Base-by-base conservation (phyloP, 1,140 invertebrate species). In the Sitophilus oryzae region DNA sequence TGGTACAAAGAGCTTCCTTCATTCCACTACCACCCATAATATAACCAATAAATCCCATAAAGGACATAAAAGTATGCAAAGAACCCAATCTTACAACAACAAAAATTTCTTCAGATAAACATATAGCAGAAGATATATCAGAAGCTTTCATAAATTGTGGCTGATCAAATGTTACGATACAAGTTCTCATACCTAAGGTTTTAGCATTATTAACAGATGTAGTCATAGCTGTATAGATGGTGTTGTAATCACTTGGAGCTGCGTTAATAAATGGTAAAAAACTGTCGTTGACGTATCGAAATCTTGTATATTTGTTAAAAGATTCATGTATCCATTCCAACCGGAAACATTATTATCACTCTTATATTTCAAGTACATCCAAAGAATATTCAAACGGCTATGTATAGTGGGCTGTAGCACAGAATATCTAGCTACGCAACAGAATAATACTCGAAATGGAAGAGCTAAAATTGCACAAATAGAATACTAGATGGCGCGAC, bases 21-120 rank as follows among this genome's bases (percentile, higher is more conserved):
- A 66, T 43, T 9, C 60, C 55, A 54, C 59, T 62, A 42, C 51
- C 53, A 22, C 16, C 43, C 59, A 60, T 62, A 16, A 40, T 37
- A 40, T 40, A 52, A 15, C 59, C 45, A 41, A 63, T 56, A 10
- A 21, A 38, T 15, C 56, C 58, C 21, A 64, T 34, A 38, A 52
- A 63, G 4, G 58, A 63, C 60, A 61, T 60, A 2, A 62, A 18
- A 20, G 42, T 42, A 43, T 65, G 56, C 45, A 65, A 60, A 20
- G 35, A 52, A 25, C 58, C 56, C 11, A 64, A 34, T 22, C 40
- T 30, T 2, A 58, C 37, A 47, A 46, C 44, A 48, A 14, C 16
- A 11, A 23, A 52, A n/a, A 48, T 15, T 16, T 51, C 41, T 40
- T 49, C 34, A 21, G 16, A 44, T 23, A 59, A 54, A 49, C 14